phyloP scores from a whole-genome alignment of 2,888 invertebrate genomes.

The Idaea aversata region DNA sequence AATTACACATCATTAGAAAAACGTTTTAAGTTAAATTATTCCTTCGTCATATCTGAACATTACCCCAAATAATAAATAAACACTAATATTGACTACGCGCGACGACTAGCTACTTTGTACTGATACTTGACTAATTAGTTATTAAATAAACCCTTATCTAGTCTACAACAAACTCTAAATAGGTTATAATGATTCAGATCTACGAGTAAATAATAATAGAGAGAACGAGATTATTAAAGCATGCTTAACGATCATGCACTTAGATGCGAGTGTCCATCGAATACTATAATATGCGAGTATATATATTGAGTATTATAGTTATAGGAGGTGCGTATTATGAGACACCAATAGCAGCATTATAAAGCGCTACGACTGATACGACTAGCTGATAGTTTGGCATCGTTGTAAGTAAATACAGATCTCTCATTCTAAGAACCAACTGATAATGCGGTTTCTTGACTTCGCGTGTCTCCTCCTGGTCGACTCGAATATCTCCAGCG shows the following conservation, averaged over 20 bases:
- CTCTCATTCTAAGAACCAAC: slow-evolving; percentile 79
- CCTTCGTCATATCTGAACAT: slow-evolving; percentile 30
- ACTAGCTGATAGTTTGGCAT: slow-evolving; percentile 69
- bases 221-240: slow-evolving; percentile 52
- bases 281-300: slow-evolving; percentile 45
- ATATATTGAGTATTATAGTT: slow-evolving; percentile 51
- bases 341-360: slow-evolving; percentile 56
- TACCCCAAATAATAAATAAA: slow-evolving; percentile 32
- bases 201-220: slow-evolving; percentile 44
- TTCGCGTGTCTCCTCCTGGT: slow-evolving; percentile 78
- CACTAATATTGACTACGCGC: slow-evolving; percentile 34
- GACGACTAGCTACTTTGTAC: slow-evolving; percentile 75
- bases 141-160: slow-evolving; percentile 33
- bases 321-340: slow-evolving; percentile 44
- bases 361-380: slow-evolving; percentile 33
- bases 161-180: slow-evolving; percentile 22
- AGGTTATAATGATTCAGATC: slow-evolving; percentile 46
- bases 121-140: slow-evolving; percentile 37
- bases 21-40: slow-evolving; percentile 22
- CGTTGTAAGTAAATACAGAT: slow-evolving; percentile 47
- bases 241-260: slow-evolving; percentile 65
- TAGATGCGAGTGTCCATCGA: slow-evolving; percentile 50
- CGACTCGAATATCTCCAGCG: slow-evolving; percentile 80
- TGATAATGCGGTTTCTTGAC: slow-evolving; percentile 80
- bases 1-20: slow-evolving; percentile 5